Conservation (phyloP, 2,113 vertebrate genomes). For the Oplegnathus fasciatus region DNA sequence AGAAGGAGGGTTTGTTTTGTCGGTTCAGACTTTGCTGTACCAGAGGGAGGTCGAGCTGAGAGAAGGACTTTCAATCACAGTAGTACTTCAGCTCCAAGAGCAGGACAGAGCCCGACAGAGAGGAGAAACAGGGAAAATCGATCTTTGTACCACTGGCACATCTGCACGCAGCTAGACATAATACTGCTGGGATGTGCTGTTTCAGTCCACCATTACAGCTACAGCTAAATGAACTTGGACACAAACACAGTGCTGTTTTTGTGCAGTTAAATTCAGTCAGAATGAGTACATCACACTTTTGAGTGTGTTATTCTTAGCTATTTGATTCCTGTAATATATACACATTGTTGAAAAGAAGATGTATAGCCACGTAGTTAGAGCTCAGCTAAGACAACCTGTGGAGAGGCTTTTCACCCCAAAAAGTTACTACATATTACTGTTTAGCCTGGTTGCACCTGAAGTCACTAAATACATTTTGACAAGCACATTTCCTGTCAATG, state of each 20-base stretch:
- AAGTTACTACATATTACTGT: slow-evolving; percentile 36
- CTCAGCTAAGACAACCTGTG: slow-evolving; percentile 29
- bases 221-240: slow-evolving; percentile 4
- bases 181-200: slow-evolving; percentile 28
- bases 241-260: slow-evolving; percentile 1
- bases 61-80: slow-evolving; percentile 58
- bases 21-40: slow-evolving; percentile 42
- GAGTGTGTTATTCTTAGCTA: slow-evolving; percentile 35
- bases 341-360: slow-evolving; percentile 34
- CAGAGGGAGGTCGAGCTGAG: slow-evolving; percentile 51
- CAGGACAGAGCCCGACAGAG: slow-evolving; percentile 31
- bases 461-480: slow-evolving; percentile 63
- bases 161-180: slow-evolving; percentile 1
- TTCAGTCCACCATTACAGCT: slow-evolving; percentile 15
- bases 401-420: slow-evolving; percentile 32
- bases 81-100: slow-evolving; percentile 42
- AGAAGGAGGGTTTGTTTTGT: slow-evolving; percentile 51
- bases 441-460: slow-evolving; percentile 35
- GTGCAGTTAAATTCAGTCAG: slow-evolving; percentile 32
- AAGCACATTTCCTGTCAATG: slow-evolving; percentile 58
- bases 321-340: slow-evolving; percentile 51
- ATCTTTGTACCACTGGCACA: slow-evolving; percentile 34
- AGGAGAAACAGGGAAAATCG: slow-evolving; percentile 41
- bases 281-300: slow-evolving; percentile 25
- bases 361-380: slow-evolving; percentile 19